phyloP scores from a whole-genome alignment of 2,113 vertebrate genomes.

The Ciconia stormi region DNA sequence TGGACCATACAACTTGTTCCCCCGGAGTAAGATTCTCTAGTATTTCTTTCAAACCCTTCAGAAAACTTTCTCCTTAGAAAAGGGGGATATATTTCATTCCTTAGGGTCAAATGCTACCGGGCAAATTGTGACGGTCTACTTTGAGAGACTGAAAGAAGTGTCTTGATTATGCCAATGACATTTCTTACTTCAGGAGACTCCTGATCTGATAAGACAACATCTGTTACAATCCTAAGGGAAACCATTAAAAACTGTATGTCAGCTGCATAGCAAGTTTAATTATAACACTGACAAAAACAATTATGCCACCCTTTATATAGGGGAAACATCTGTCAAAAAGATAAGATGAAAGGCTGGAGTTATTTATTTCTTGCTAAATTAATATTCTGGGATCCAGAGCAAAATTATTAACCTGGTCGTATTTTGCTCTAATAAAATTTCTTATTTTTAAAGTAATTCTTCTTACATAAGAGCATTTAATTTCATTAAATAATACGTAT shows the following conservation, averaged over 20 bases:
- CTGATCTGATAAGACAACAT: constrained; percentile 62
- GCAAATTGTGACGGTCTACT: constrained; percentile 20
- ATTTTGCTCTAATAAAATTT: not conserved
- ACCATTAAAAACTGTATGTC: constrained; percentile 60
- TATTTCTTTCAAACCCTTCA: not conserved
- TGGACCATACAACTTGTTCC: not conserved
- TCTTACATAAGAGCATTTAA: not conserved
- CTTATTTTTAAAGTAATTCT: not conserved
- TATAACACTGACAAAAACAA: constrained; percentile 67
- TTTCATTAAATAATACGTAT: not conserved
- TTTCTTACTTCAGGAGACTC: constrained; percentile 39
- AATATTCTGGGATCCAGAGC: not conserved
- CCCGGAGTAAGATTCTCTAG: not conserved
- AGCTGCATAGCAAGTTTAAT: constrained; percentile 64
- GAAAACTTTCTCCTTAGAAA: not conserved
- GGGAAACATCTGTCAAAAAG: constrained; percentile 66
- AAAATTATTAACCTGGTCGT: constrained; percentile 4
- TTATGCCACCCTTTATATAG: constrained; percentile 58
- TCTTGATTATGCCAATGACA: constrained; percentile 48
- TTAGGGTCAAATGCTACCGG: not conserved
- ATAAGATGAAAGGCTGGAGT: constrained; percentile 59
- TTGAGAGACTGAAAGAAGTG: not conserved
- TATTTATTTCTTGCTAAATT: constrained; percentile 55
- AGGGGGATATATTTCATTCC: not conserved
- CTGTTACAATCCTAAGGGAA: constrained; percentile 63